Evolutionary conservation across 2,113 vertebrate genomes (phyloP).

Genomic region (Amphiprion ocellaris): DNA sequence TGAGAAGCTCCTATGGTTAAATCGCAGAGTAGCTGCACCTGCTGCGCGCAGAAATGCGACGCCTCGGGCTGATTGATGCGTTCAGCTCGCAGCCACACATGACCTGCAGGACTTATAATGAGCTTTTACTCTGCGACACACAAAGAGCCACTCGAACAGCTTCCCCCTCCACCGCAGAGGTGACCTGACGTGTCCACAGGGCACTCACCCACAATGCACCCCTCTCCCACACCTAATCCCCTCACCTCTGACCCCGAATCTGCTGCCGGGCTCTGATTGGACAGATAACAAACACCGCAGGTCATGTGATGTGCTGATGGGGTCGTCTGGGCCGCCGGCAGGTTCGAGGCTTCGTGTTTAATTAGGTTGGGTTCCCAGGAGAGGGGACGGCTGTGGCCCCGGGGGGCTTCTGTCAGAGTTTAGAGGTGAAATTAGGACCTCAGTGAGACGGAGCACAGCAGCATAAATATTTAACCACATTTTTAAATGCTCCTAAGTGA

Average conservation of each 20-base stretch:
- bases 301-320: slow-evolving; percentile 26
- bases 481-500: not conserved
- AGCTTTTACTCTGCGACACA: slow-evolving; percentile 35
- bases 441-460: not conserved
- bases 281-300: not conserved
- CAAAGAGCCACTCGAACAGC: too few species aligned
- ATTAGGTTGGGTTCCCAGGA: slow-evolving; percentile 45
- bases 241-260: slow-evolving; percentile 45
- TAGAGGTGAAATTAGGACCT: slow-evolving; percentile 6
- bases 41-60: slow-evolving; percentile 26
- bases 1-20: not conserved
- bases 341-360: slow-evolving; percentile 29
- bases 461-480: not conserved
- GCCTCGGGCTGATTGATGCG: slow-evolving; percentile 46
- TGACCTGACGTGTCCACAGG: slow-evolving; percentile 26
- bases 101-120: slow-evolving; percentile 29
- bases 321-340: not conserved
- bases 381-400: not conserved
- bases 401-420: not conserved
- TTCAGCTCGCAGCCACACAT: slow-evolving; percentile 4
- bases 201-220: not conserved
- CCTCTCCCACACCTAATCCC: slow-evolving; percentile 38
- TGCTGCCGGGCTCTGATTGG: slow-evolving; percentile 26
- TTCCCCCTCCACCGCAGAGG: not conserved
- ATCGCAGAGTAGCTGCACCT: slow-evolving; percentile 11